Conservation (phyloP, 2,113 vertebrate species). For the Mormoops blainvillei region DNA sequence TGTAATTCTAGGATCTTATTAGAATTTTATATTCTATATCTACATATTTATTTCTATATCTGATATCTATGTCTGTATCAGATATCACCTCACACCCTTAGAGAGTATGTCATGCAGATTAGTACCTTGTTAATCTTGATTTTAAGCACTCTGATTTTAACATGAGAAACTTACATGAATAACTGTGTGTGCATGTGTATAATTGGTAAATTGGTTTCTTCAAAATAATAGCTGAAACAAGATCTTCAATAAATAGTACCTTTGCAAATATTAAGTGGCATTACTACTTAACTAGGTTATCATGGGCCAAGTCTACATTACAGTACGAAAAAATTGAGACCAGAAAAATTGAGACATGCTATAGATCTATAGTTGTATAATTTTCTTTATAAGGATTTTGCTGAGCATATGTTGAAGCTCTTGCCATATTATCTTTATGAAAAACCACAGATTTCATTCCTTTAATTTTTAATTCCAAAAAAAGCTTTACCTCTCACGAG, state of each 20-base stretch:
- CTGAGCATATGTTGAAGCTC: not conserved
- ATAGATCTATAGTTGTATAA: not conserved
- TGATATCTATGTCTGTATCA: not conserved
- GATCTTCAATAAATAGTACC: not conserved
- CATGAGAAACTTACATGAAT: not conserved
- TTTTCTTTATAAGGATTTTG: not conserved
- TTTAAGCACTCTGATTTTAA: not conserved
- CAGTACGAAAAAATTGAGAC: not conserved
- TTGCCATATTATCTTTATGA: not conserved
- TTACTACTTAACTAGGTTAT: not conserved
- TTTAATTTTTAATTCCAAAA: not conserved
- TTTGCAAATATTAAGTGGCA: not conserved
- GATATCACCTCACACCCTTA: not conserved
- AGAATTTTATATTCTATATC: not conserved
- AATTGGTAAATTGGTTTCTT: not conserved
- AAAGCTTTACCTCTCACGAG: not conserved
- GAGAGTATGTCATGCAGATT: not conserved
- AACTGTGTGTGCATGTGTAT: not conserved
- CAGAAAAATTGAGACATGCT: not conserved
- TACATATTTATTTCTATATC: not conserved
- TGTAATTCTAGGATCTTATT: not conserved
- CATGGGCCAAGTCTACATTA: not conserved
- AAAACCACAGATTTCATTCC: not conserved
- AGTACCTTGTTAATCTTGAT: not conserved
- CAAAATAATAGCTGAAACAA: not conserved